These are phyloP conservation scores for Agrotis ipsilon DNA, from an alignment of 2,888 invertebrate species.

Conservation along the genomic window DNA sequence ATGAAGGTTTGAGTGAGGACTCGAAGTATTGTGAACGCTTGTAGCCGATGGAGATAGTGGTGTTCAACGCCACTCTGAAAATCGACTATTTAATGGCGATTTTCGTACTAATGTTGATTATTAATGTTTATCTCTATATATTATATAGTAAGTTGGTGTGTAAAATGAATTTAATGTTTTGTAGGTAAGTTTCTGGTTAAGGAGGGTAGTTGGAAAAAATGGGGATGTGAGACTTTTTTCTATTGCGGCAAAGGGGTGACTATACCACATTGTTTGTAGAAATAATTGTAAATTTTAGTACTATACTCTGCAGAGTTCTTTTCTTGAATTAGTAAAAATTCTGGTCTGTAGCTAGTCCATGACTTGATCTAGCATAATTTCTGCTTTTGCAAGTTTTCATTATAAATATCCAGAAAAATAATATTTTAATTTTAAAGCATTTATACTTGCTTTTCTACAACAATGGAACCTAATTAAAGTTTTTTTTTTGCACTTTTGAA, in stretches of 20 bases:
- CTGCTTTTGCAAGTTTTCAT: background rate
- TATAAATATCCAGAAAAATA: background rate
- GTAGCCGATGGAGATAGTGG: slow-evolving; percentile 83
- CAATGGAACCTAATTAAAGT: too few relatives aligned
- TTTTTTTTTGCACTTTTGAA: too few relatives aligned
- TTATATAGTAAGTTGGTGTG: slow-evolving; percentile 70
- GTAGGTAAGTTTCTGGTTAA: slow-evolving; percentile 15
- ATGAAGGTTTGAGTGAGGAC: slow-evolving; percentile 75
- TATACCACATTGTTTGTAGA: background rate
- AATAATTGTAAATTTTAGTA: background rate
- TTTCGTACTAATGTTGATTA: slow-evolving; percentile 66
- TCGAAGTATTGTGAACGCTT: slow-evolving; percentile 81
- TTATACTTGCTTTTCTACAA: too few relatives aligned
- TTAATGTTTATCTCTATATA: slow-evolving; percentile 74
- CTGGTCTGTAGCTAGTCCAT: background rate
- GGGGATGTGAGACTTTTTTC: background rate
- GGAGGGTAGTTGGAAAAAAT: background rate
- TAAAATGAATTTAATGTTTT: slow-evolving; percentile 69
- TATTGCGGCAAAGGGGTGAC: background rate
- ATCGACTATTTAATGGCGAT: slow-evolving; percentile 64
- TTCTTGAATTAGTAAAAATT: background rate
- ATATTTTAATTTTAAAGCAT: background rate
- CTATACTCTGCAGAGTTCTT: too few relatives aligned
- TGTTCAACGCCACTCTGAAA: slow-evolving; percentile 76
- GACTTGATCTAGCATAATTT: background rate